phyloP scores from a whole-genome alignment of 2,797 vertebrate species.

The Ctenosaura bakeri region DNA sequence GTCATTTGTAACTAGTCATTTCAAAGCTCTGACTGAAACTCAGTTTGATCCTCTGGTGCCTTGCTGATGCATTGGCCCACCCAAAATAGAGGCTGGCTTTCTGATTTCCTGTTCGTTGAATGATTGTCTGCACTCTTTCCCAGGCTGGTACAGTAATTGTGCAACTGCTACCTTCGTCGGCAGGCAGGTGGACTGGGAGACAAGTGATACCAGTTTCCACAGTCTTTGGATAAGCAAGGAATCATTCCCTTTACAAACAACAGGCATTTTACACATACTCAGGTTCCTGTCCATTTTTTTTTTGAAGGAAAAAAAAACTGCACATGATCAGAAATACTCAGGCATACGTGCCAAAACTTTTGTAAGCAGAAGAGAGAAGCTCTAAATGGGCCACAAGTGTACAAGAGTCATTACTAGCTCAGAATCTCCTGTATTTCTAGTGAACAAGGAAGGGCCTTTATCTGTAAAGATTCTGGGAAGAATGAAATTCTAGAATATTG shows the following conservation, averaged over 20 bases:
- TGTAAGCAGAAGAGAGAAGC: neutral
- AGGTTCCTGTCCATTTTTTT: neutral
- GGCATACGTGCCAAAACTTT: neutral
- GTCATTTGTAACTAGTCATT: no score
- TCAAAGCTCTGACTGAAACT: no score
- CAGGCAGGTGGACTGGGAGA: no score
- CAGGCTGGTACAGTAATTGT: neutral
- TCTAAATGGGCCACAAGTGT: neutral
- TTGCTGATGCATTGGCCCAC: neutral
- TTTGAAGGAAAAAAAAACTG: neutral
- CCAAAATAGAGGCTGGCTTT: neutral
- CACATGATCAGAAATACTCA: neutral
- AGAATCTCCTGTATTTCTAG: neutral
- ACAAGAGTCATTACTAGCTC: neutral
- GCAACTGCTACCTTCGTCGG: no score
- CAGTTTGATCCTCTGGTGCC: neutral
- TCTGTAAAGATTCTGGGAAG: neutral
- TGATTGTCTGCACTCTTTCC: no score
- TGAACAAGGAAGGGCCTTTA: neutral
- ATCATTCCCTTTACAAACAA: neutral
- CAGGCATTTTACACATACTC: no score
- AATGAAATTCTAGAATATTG: neutral
- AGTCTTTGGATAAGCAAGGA: neutral
- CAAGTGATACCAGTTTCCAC: neutral
- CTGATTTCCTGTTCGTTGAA: no score